A percentile compares a stretch with the other conserved stretches of the same genome.
Conservation (phyloP, 1,140 invertebrate species). For the Drosophila virilis region DNA sequence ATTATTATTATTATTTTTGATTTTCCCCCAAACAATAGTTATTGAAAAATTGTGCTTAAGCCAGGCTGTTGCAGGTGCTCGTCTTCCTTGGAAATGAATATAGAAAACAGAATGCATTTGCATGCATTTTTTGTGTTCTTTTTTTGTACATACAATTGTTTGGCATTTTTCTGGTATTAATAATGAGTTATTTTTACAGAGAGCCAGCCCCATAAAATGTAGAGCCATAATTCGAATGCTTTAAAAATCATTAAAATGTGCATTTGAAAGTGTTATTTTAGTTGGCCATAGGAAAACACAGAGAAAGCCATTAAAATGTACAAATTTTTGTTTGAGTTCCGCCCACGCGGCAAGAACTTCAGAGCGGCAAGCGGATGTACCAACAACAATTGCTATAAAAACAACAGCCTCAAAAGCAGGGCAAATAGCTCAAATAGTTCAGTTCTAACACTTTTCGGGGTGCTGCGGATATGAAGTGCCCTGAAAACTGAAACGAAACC, state of each 20-base stretch:
- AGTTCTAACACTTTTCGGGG: conserved; percentile 4
- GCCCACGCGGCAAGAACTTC: conserved; percentile 37
- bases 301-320: conserved; percentile 51
- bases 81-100: conserved; percentile 44
- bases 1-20: conserved; percentile 56
- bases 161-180: conserved; percentile 38
- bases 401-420: conserved; percentile 34
- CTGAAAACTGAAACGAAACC: conserved; percentile 44
- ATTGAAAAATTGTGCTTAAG: conserved; percentile 29
- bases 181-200: conserved; percentile 53
- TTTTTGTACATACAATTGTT: conserved; percentile 8
- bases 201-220: conserved; percentile 45
- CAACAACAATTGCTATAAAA: conserved; percentile 43
- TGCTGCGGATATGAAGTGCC: conserved; percentile 56
- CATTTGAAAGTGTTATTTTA: conserved; percentile 72
- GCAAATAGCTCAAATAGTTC: conserved; percentile 12
- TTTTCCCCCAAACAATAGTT: conserved; percentile 34
- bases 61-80: conserved; percentile 57
- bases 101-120: conserved; percentile 20
- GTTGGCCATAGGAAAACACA: conserved; percentile 52
- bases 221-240: conserved; percentile 30
- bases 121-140: background rate
- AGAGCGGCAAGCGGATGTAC: conserved; percentile 28
- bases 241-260: conserved; percentile 66
- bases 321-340: conserved; percentile 69